phyloP scores from a whole-genome alignment of 2,797 vertebrate species.

The Sebastes itinus region DNA sequence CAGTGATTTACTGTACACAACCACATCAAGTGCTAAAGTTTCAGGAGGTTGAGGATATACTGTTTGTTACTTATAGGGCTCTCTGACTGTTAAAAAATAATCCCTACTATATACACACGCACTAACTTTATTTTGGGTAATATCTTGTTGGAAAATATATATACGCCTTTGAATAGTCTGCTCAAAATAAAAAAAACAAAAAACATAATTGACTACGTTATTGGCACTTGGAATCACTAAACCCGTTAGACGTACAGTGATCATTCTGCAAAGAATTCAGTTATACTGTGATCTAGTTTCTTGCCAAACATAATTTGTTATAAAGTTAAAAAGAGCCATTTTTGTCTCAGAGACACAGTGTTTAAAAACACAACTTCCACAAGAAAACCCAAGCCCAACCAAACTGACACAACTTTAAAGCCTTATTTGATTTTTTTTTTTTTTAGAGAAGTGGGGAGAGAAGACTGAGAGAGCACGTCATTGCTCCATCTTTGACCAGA shows the following conservation, averaged over 20 bases:
- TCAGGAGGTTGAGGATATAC: conserved; percentile 77
- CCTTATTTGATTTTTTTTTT: conserved; percentile 44
- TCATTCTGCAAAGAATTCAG: conserved; percentile 63
- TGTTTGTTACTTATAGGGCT: conserved; percentile 79
- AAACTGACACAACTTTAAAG: conserved; percentile 81
- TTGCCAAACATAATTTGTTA: conserved; percentile 63
- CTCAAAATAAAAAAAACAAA: conserved; percentile 45
- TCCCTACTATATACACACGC: conserved; percentile 78
- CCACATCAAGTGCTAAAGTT: conserved; percentile 82
- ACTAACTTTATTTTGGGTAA: conserved; percentile 64
- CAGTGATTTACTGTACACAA: conserved; percentile 83
- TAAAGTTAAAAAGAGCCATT: conserved; percentile 65
- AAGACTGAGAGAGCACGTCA: conserved; percentile 33
- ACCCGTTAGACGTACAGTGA: conserved; percentile 72
- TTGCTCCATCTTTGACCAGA: conserved; percentile 73
- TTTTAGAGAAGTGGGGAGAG: conserved; percentile 5
- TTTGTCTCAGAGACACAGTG: conserved; percentile 67
- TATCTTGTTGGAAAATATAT: conserved; percentile 80
- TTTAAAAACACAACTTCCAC: conserved; percentile 70
- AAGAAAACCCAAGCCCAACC: conserved; percentile 61
- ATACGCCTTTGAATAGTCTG: conserved; percentile 75
- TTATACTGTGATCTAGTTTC: conserved; percentile 67
- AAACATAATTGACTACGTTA: conserved; percentile 61
- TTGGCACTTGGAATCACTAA: conserved; percentile 82
- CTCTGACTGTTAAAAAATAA: conserved; percentile 81